Conservation (phyloP, 2,113 vertebrate species). For the Nycticryphes semicollaris region DNA sequence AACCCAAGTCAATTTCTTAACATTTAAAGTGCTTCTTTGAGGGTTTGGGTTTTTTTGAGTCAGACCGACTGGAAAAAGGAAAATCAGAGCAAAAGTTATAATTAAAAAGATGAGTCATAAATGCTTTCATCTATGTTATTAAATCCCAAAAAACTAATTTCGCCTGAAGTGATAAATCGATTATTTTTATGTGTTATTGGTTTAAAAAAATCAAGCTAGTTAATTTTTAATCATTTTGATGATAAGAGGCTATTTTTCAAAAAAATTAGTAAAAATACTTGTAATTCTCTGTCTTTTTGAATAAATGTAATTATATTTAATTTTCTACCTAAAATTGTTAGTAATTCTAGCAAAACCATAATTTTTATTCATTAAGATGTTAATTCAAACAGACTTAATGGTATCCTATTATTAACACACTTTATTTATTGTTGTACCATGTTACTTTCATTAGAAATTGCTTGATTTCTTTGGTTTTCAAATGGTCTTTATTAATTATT, state of each 20-base stretch:
- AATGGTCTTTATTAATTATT: background rate
- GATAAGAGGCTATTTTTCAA: accelerated
- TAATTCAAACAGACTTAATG: background rate
- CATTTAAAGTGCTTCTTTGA: background rate
- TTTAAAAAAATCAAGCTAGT: background rate
- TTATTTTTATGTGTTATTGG: background rate
- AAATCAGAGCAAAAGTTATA: background rate
- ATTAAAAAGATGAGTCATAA: background rate
- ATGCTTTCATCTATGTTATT: background rate
- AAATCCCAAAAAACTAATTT: background rate
- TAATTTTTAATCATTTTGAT: background rate
- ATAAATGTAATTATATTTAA: background rate
- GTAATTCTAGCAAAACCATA: accelerated
- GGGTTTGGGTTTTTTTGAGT: background rate
- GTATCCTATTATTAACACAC: background rate
- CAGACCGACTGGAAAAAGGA: background rate
- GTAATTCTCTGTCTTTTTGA: background rate
- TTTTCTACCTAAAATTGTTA: background rate
- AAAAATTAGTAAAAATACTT: background rate
- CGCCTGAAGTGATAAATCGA: background rate
- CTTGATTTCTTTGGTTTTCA: background rate
- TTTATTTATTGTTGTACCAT: background rate
- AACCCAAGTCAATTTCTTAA: background rate
- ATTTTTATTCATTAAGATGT: background rate
- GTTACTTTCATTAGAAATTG: accelerated